A percentile compares a stretch with the other conserved stretches of the same genome.
These are phyloP conservation scores for Slavum lentiscoides DNA, from an alignment of 2,888 invertebrate species.

Conservation along the genomic window DNA sequence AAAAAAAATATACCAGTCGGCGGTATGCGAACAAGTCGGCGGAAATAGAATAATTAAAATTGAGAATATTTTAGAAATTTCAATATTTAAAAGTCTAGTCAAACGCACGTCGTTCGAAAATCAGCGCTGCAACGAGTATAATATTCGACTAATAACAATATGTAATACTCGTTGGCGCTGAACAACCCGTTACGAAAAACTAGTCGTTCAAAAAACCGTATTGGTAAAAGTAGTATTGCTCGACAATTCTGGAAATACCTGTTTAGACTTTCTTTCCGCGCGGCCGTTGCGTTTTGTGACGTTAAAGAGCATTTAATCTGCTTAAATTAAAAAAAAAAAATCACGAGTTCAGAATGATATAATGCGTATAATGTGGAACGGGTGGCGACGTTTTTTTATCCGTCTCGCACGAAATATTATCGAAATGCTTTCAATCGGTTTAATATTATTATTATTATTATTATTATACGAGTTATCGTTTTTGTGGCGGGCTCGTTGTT, in stretches of 20 bases:
- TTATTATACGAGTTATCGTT: neutral
- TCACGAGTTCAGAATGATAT: too few species aligned
- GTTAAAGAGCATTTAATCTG: conserved; percentile 11
- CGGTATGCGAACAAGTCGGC: too few species aligned
- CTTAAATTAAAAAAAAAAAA: neutral
- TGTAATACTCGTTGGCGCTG: conserved; percentile 15
- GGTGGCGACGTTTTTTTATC: too few species aligned
- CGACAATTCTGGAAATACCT: conserved; percentile 44
- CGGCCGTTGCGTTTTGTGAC: conserved; percentile 1
- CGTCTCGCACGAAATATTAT: neutral
- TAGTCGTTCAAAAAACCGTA: conserved; percentile 11
- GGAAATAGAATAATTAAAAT: too few species aligned
- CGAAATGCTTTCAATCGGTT: neutral
- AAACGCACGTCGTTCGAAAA: neutral
- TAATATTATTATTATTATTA: neutral
- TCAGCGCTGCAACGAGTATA: neutral
- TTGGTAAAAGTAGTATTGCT: conserved; percentile 46
- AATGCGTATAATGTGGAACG: too few species aligned
- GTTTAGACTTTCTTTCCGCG: conserved; percentile 44
- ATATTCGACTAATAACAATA: neutral
- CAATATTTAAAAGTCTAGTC: neutral
- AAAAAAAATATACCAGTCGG: too few species aligned
- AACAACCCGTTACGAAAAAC: neutral
- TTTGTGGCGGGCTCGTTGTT: neutral
- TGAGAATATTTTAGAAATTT: neutral